A percentile compares a stretch with the other conserved stretches of the same genome.
phyloP scores from a whole-genome alignment of 2,113 vertebrate species.

The Zootoca vivipara region DNA sequence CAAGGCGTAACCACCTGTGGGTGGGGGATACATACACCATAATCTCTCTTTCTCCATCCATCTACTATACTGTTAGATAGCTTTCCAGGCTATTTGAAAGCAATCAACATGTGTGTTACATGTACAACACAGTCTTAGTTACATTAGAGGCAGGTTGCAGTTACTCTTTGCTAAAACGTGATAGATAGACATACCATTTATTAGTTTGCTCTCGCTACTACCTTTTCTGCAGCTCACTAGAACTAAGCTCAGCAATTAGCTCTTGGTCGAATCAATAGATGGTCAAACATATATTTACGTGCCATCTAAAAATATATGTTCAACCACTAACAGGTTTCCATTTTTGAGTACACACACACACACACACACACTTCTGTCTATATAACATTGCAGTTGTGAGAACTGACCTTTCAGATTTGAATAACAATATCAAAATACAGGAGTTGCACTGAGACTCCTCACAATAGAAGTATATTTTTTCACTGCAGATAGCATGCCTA shows the following conservation, averaged over 20 bases:
- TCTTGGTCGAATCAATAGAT: background rate
- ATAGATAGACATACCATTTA: background rate
- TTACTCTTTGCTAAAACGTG: background rate
- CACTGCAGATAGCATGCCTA: constrained; percentile 33
- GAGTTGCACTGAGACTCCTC: constrained; percentile 23
- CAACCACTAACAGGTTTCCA: background rate
- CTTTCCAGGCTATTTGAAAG: background rate
- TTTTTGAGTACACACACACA: background rate
- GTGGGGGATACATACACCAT: background rate
- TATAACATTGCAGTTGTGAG: constrained; percentile 26
- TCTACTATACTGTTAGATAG: background rate
- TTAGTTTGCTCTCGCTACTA: background rate
- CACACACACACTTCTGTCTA: background rate
- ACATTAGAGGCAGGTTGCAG: background rate
- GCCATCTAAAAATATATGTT: background rate
- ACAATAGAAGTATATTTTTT: background rate
- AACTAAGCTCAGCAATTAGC: background rate
- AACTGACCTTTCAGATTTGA: constrained; percentile 36
- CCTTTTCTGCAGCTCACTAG: background rate
- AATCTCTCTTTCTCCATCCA: background rate
- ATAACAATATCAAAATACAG: background rate
- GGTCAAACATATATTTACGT: background rate
- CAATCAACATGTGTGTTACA: background rate
- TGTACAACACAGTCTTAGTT: background rate
- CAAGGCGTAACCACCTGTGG: background rate